Conservation (phyloP, 1,140 invertebrate species). For the Hycleus cichorii region DNA sequence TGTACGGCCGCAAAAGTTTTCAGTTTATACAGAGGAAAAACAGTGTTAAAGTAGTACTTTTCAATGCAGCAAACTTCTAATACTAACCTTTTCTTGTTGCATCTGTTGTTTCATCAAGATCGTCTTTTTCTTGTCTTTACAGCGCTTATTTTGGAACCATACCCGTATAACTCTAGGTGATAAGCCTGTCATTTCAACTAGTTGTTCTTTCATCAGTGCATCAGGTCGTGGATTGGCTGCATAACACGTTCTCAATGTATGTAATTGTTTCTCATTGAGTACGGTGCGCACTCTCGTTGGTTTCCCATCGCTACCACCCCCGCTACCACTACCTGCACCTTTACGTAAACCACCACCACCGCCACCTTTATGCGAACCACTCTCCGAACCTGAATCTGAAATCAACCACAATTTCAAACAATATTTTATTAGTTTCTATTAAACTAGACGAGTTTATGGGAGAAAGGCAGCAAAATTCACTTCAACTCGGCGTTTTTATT, state of each 20-base stretch:
- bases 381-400: constrained; percentile 77
- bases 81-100: constrained; percentile 92
- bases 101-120: constrained; percentile 96
- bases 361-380: constrained; percentile 72
- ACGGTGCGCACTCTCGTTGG: constrained; percentile 96
- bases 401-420: constrained; percentile 18
- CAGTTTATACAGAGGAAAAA: no score
- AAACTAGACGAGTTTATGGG: not conserved
- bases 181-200: constrained; percentile 97
- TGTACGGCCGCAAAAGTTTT: no score
- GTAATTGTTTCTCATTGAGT: constrained; percentile 96
- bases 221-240: constrained; percentile 96
- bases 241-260: constrained; percentile 92
- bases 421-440: not conserved
- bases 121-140: constrained; percentile 98
- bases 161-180: constrained; percentile 93
- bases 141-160: constrained; percentile 99
- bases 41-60: not conserved
- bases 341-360: constrained; percentile 45
- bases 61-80: not conserved
- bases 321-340: constrained; percentile 45
- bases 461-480: not conserved
- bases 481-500: no score
- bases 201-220: constrained; percentile 97
- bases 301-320: constrained; percentile 76